Evolutionary conservation across 1,140 invertebrate species (phyloP).

Genomic region (Drosophila gunungcola): DNA sequence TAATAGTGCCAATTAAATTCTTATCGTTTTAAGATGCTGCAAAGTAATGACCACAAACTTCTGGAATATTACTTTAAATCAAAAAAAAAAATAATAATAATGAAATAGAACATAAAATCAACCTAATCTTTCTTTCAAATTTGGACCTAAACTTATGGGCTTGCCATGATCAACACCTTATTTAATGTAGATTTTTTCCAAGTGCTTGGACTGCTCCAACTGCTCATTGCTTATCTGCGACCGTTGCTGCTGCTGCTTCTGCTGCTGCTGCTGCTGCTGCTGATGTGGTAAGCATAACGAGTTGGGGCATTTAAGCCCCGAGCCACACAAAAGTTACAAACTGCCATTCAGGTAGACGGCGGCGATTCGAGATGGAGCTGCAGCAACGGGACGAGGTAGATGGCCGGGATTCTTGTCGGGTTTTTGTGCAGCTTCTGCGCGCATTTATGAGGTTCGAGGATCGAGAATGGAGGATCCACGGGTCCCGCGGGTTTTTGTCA

Average conservation of each 20-base stretch:
- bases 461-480: conserved; percentile 5
- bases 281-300: conserved; percentile 69
- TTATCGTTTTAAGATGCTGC: no score
- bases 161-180: no score
- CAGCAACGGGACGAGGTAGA: not conserved
- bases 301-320: conserved; percentile 69
- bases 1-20: no score
- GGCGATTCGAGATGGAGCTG: not conserved
- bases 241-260: conserved; percentile 43
- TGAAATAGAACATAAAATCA: no score
- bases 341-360: conserved; percentile 52
- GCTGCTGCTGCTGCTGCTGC: conserved; percentile 49
- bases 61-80: no score
- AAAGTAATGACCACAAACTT: no score
- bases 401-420: conserved; percentile 39
- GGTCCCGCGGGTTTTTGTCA: conserved; percentile 65
- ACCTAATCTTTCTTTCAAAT: no score
- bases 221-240: conserved; percentile 47
- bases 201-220: conserved; percentile 6
- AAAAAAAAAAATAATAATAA: no score
- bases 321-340: conserved; percentile 63
- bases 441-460: conserved; percentile 49
- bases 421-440: conserved; percentile 79
- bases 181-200: not conserved
- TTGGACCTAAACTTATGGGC: no score